A percentile compares a stretch with the other conserved stretches of the same genome.
Evolutionary conservation across 1,140 invertebrate species (phyloP).

Genomic region (Drosophila teissieri): DNA sequence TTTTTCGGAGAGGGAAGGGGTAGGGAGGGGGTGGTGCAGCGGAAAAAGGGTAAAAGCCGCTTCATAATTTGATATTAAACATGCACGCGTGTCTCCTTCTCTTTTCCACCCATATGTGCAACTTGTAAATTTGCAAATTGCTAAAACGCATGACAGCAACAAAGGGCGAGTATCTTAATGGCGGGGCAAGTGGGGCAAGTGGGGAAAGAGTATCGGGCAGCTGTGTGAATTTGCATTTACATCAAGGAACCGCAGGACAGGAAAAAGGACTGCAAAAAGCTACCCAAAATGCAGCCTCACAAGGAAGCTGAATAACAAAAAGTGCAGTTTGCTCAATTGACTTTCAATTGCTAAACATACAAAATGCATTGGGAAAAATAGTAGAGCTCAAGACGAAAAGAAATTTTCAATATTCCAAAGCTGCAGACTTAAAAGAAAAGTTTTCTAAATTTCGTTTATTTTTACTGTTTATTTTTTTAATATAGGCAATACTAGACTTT

Average conservation of each 20-base stretch:
- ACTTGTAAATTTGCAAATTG: slow-evolving; percentile 83
- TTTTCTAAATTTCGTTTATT: not conserved
- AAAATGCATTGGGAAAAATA: slow-evolving; percentile 11
- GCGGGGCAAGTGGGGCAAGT: not conserved
- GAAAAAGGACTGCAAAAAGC: slow-evolving; percentile 33
- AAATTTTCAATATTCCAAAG: not conserved
- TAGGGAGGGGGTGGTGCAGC: slow-evolving; percentile 2
- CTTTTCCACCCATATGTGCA: slow-evolving; percentile 48
- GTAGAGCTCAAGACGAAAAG: not conserved
- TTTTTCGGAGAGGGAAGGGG: not conserved
- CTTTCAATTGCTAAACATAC: slow-evolving; percentile 46
- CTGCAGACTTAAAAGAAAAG: not conserved
- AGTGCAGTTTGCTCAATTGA: slow-evolving; percentile 38
- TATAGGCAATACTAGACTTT: not conserved
- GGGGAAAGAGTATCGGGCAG: slow-evolving; percentile 18
- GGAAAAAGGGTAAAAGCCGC: slow-evolving; percentile 57
- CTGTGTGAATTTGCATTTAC: slow-evolving; percentile 55
- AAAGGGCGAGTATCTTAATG: slow-evolving; percentile 9
- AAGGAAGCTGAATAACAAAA: slow-evolving; percentile 20
- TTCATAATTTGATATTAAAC: slow-evolving; percentile 82
- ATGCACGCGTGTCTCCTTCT: slow-evolving; percentile 50
- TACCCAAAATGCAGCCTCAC: slow-evolving; percentile 24
- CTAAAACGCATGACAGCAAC: slow-evolving; percentile 72
- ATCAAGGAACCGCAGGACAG: slow-evolving; percentile 39
- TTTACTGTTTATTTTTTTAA: no score